Conservation (phyloP, 2,888 invertebrate genomes). For the Tetramorium bicarinatum region DNA sequence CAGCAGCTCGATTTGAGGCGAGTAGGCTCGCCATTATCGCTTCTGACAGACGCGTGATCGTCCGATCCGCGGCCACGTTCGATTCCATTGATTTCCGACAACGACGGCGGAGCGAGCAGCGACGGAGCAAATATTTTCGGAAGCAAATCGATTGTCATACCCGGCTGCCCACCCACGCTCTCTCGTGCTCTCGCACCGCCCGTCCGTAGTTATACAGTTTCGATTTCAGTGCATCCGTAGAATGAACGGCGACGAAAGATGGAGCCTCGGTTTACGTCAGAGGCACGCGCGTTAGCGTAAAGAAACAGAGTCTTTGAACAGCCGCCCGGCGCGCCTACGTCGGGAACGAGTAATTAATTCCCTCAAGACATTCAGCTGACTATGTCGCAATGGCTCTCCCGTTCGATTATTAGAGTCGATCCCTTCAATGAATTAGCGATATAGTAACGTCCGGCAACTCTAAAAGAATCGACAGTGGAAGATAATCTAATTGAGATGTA, state of each 20-base stretch:
- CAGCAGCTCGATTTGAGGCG: not conserved
- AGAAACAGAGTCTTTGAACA: slow-evolving; percentile 16
- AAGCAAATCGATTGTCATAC: slow-evolving; percentile 74
- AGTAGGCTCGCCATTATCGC: not conserved
- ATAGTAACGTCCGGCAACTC: not conserved
- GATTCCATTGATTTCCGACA: slow-evolving; percentile 27
- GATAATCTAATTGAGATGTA: not conserved
- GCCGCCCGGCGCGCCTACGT: slow-evolving; percentile 4
- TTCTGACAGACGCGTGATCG: not conserved
- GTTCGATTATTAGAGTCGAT: not conserved
- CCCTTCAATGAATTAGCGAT: not conserved
- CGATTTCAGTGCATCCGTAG: slow-evolving; percentile 67
- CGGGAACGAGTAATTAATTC: slow-evolving; percentile 1
- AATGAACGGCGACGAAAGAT: slow-evolving; percentile 71
- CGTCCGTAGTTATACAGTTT: slow-evolving; percentile 64
- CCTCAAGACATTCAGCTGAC: not conserved
- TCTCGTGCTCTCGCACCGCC: slow-evolving; percentile 32
- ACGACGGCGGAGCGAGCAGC: slow-evolving; percentile 9
- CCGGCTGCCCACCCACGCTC: slow-evolving; percentile 64
- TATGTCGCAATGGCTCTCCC: not conserved
- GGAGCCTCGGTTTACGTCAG: slow-evolving; percentile 71
- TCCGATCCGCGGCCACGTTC: slow-evolving; percentile 12
- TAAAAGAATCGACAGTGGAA: not conserved
- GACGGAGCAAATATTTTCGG: slow-evolving; percentile 75
- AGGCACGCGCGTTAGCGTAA: slow-evolving; percentile 55